phyloP scores from a whole-genome alignment of 2,113 vertebrate species.

The Thamnaconus septentrionalis region DNA sequence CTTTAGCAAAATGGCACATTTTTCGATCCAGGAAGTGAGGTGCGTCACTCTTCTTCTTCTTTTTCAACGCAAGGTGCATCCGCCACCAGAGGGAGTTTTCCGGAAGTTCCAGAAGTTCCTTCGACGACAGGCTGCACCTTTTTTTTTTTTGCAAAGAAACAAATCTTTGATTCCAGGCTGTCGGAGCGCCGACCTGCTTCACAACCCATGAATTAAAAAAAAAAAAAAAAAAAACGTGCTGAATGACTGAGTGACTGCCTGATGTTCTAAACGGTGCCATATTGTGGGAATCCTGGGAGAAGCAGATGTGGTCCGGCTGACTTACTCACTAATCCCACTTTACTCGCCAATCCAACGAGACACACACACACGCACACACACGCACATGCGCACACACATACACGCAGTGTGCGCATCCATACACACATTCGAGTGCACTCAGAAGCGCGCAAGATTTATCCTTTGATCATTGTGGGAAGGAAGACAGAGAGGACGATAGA shows the following conservation, averaged over 20 bases:
- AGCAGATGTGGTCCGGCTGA: slow-evolving; percentile 65
- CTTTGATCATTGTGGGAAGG: slow-evolving; percentile 45
- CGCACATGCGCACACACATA: slow-evolving; percentile 1
- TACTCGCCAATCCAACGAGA: slow-evolving; percentile 33
- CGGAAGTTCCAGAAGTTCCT: too few species aligned
- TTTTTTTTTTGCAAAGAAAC: too few species aligned
- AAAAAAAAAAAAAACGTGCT: not conserved
- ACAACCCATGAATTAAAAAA: too few species aligned
- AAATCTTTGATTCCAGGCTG: too few species aligned
- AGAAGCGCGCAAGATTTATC: slow-evolving; percentile 42
- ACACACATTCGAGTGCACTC: slow-evolving; percentile 18
- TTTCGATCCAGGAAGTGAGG: too few species aligned
- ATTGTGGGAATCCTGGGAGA: slow-evolving; percentile 54
- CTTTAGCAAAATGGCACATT: too few species aligned
- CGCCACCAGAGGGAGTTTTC: too few species aligned
- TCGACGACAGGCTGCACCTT: too few species aligned
- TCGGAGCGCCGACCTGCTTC: too few species aligned
- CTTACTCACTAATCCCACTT: slow-evolving; percentile 61
- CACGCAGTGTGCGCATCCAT: slow-evolving; percentile 1
- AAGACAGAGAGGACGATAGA: not conserved
- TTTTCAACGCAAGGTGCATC: too few species aligned
- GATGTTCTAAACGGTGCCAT: slow-evolving; percentile 44
- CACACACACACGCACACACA: slow-evolving; percentile 18
- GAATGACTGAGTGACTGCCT: slow-evolving; percentile 36
- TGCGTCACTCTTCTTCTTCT: too few species aligned